Evolutionary conservation across 2,888 invertebrate genomes (phyloP).

Genomic region (Macaria notata): DNA sequence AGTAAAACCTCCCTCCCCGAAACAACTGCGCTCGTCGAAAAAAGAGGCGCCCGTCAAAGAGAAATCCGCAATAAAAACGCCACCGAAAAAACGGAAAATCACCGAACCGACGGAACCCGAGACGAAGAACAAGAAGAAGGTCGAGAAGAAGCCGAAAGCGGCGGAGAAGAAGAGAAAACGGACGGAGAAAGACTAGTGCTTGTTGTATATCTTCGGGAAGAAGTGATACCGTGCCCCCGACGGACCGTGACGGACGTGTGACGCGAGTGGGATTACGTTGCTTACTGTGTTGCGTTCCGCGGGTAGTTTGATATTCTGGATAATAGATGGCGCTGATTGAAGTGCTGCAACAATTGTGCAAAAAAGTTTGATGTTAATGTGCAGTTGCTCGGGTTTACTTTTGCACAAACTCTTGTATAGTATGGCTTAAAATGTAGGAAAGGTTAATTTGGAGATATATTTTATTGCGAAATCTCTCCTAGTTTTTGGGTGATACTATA

Average conservation of each 20-base stretch:
- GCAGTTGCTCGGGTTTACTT: too few species aligned
- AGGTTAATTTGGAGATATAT: too few species aligned
- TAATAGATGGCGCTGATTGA: conserved; percentile 3
- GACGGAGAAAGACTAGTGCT: conserved; percentile 76
- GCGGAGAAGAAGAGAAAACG: conserved; percentile 55
- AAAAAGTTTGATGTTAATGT: too few species aligned
- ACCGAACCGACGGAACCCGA: conserved; percentile 57
- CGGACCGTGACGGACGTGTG: conserved; percentile 20
- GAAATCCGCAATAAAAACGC: conserved; percentile 55
- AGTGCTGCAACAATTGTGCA: too few species aligned
- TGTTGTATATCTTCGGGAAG: conserved; percentile 64
- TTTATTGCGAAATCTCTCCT: too few species aligned
- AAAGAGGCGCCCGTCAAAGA: conserved; percentile 52
- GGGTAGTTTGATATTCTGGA: conserved; percentile 37
- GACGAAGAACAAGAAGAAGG: conserved; percentile 46
- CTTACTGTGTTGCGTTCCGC: conserved; percentile 26
- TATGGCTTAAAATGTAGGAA: too few species aligned
- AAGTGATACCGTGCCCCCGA: conserved; percentile 34
- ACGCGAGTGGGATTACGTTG: conserved; percentile 17
- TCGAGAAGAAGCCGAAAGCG: conserved; percentile 46
- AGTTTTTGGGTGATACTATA: too few species aligned
- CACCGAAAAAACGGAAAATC: conserved; percentile 60
- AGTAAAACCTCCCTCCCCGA: conserved; percentile 47
- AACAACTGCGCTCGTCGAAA: conserved; percentile 63
- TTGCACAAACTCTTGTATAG: too few species aligned